Conservation (phyloP, 1,140 invertebrate genomes). For the Sycophila sp. region DNA sequence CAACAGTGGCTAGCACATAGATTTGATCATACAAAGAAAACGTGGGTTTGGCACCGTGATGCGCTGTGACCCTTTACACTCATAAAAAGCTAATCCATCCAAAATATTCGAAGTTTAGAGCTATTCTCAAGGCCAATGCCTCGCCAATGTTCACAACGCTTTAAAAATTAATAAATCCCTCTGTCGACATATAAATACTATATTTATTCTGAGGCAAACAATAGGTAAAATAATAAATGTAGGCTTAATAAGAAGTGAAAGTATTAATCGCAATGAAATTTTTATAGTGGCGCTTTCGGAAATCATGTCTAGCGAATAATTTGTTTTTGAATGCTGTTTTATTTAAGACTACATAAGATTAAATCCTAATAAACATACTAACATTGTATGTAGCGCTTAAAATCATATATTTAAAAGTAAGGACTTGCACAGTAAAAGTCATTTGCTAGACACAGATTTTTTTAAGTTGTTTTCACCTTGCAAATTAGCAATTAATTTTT, state of each 20-base stretch:
- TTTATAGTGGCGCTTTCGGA: conserved; percentile 45
- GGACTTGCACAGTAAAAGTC: conserved; percentile 8
- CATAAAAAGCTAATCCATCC: conserved; percentile 38
- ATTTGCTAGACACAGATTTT: conserved; percentile 21
- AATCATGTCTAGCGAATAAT: conserved; percentile 38
- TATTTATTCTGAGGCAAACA: conserved; percentile 59
- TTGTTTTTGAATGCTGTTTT: conserved; percentile 48
- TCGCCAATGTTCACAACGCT: conserved; percentile 56
- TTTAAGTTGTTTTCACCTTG: conserved; percentile 6
- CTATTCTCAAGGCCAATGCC: conserved; percentile 47
- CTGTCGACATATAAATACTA: conserved; percentile 49
- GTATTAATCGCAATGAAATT: conserved; percentile 55
- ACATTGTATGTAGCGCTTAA: conserved; percentile 45
- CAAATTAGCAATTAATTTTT: conserved; percentile 12
- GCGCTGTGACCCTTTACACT: conserved; percentile 70
- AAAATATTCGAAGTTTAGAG: conserved; percentile 46
- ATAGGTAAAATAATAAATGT: conserved; percentile 43
- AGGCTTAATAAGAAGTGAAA: conserved; percentile 55
- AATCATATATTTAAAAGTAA: conserved; percentile 39
- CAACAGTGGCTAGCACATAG: conserved; percentile 96
- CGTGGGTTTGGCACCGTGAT: conserved; percentile 91
- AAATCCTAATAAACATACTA: conserved; percentile 43
- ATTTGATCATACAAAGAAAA: conserved; percentile 90
- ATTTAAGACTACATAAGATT: conserved; percentile 46
- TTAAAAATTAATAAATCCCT: conserved; percentile 52